These are phyloP conservation scores for Tokudaia muenninki DNA, from an alignment of 2,797 vertebrate species.

Conservation along the genomic window DNA sequence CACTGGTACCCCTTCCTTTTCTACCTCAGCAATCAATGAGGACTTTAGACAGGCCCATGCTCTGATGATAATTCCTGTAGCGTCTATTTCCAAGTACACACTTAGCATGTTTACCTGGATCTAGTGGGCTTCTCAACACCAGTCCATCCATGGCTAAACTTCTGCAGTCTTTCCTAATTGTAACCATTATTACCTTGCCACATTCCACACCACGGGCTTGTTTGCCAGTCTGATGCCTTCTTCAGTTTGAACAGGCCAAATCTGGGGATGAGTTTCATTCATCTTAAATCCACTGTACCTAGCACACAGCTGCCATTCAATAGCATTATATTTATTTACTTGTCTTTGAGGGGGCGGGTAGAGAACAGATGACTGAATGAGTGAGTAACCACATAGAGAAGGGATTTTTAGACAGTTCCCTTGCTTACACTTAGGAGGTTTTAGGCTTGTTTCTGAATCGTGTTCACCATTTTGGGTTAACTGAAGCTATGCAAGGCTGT, in stretches of 20 bases:
- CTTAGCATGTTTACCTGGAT: background rate
- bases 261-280: constrained; percentile 6
- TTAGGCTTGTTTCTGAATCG: constrained; percentile 52
- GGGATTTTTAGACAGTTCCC: constrained; percentile 56
- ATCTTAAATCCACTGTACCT: constrained; percentile 1
- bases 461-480: constrained; percentile 7
- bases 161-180: background rate
- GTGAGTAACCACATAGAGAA: constrained; percentile 34
- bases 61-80: background rate
- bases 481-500: background rate
- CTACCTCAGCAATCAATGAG: background rate
- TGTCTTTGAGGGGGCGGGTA: constrained; percentile 3
- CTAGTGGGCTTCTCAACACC: background rate
- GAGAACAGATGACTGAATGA: constrained; percentile 3
- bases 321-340: constrained; percentile 49
- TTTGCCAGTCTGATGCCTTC: background rate
- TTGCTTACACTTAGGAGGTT: constrained; percentile 52
- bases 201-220: background rate
- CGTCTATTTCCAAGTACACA: background rate
- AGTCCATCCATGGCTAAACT: background rate
- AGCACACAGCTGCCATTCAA: background rate
- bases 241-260: background rate
- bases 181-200: background rate
- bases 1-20: background rate
- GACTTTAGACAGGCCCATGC: background rate